Conservation (phyloP, 2,797 vertebrate genomes). For the Silurus lanzhouensis region DNA sequence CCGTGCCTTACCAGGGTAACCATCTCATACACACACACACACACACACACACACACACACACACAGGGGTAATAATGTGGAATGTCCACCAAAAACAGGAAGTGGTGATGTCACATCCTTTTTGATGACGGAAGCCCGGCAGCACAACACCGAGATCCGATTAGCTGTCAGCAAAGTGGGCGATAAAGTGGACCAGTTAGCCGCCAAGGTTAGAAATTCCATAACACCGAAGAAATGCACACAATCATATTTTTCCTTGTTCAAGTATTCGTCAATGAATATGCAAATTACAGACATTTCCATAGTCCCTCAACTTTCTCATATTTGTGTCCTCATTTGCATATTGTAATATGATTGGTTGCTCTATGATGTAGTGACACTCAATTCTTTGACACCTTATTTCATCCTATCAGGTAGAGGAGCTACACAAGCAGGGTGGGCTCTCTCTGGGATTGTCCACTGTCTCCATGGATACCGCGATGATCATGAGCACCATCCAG, state of each 20-base stretch:
- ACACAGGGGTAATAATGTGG: neutral
- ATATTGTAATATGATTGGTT: neutral
- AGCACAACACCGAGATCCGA: conserved; percentile 93
- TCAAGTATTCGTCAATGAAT: neutral
- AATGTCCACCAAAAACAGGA: conserved; percentile 61
- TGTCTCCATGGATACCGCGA: conserved; percentile 91
- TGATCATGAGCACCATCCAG: conserved; percentile 94
- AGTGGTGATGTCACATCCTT: conserved; percentile 88
- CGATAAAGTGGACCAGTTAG: conserved; percentile 91
- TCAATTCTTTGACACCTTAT: neutral
- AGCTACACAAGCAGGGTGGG: conserved; percentile 80
- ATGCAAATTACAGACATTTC: neutral
- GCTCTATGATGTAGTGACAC: neutral
- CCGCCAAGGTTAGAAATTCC: conserved; percentile 78
- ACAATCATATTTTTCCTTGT: neutral
- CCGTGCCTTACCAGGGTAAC: conserved; percentile 85
- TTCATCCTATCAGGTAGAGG: conserved; percentile 78
- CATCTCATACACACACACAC: neutral
- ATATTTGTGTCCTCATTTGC: neutral
- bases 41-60: neutral
- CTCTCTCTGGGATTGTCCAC: conserved; percentile 76
- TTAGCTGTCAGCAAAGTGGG: conserved; percentile 88
- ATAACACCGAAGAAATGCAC: neutral
- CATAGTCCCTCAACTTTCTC: neutral
- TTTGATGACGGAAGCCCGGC: conserved; percentile 92